phyloP scores from a whole-genome alignment of 1,140 invertebrate genomes.

The Nasonia longicornis region DNA sequence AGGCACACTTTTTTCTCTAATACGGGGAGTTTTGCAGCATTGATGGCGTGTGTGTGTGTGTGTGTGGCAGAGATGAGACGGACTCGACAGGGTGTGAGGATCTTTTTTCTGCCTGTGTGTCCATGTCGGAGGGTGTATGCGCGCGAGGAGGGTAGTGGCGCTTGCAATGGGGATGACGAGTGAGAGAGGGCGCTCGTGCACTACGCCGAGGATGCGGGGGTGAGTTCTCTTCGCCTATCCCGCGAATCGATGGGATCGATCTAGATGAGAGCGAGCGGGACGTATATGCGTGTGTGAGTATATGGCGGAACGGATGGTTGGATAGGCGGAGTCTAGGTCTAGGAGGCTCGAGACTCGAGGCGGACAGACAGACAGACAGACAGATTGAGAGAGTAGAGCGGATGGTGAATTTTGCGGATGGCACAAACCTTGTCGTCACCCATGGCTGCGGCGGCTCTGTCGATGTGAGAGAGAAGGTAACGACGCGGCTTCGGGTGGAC shows the following conservation, averaged over 20 bases:
- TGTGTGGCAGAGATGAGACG: background rate
- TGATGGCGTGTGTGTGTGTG: background rate
- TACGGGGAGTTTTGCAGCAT: background rate
- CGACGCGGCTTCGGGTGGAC: conserved; percentile 64
- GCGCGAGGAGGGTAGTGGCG: background rate
- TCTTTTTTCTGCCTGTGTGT: background rate
- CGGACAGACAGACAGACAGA: background rate
- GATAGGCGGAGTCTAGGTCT: too few species aligned
- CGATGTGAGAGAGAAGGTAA: conserved; percentile 63
- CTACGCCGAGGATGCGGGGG: background rate
- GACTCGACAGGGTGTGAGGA: background rate
- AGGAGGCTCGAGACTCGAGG: background rate
- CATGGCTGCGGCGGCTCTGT: conserved; percentile 64
- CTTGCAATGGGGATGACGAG: conserved; percentile 28
- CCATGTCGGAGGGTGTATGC: background rate
- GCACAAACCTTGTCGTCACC: conserved; percentile 67
- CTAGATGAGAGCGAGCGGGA: background rate
- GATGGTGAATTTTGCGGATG: conserved; percentile 30
- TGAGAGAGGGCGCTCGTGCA: conserved; percentile 36
- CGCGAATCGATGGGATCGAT: background rate
- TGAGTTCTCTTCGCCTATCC: background rate
- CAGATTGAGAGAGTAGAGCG: background rate
- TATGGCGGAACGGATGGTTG: too few species aligned
- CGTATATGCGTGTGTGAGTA: too few species aligned
- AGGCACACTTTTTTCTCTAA: background rate